These are phyloP conservation scores for Drosophila robusta DNA, from an alignment of 2,888 invertebrate genomes.

Conservation along the genomic window DNA sequence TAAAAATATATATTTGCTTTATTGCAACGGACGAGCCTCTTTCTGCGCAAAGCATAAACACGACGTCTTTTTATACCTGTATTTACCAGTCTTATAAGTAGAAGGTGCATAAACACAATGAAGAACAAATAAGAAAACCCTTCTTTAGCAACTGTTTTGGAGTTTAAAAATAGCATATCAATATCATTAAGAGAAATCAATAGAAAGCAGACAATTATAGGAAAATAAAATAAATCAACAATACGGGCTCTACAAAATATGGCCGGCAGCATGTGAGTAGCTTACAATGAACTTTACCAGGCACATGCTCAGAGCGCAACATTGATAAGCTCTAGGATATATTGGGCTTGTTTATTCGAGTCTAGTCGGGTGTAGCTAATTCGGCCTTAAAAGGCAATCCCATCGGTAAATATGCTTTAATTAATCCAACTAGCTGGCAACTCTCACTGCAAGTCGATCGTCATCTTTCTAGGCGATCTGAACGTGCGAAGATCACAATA, in stretches of 20 bases:
- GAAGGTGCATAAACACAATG: neutral
- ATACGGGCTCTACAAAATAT: neutral
- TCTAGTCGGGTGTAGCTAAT: neutral
- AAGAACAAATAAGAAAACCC: neutral
- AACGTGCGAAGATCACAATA: slow-evolving; percentile 53
- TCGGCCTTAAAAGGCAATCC: neutral
- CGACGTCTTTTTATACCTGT: neutral
- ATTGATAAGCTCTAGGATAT: neutral
- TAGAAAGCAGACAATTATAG: neutral
- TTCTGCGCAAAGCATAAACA: neutral
- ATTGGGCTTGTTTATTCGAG: too few species aligned
- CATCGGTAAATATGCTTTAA: slow-evolving; percentile 8
- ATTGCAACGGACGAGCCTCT: neutral
- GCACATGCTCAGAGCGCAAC: neutral
- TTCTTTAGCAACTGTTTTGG: too few species aligned
- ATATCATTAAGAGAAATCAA: slow-evolving; percentile 5
- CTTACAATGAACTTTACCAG: neutral
- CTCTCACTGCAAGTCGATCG: slow-evolving; percentile 11
- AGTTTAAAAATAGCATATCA: slow-evolving; percentile 1
- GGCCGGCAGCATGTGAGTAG: too few species aligned
- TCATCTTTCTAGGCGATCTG: slow-evolving; percentile 21
- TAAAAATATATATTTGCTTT: neutral
- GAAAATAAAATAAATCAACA: neutral
- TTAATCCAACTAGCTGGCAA: slow-evolving; percentile 16
- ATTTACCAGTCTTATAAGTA: neutral